A percentile compares a stretch with the other conserved stretches of the same genome.
Conservation (phyloP, 2,797 vertebrate species). For the Pitangus sulphuratus region DNA sequence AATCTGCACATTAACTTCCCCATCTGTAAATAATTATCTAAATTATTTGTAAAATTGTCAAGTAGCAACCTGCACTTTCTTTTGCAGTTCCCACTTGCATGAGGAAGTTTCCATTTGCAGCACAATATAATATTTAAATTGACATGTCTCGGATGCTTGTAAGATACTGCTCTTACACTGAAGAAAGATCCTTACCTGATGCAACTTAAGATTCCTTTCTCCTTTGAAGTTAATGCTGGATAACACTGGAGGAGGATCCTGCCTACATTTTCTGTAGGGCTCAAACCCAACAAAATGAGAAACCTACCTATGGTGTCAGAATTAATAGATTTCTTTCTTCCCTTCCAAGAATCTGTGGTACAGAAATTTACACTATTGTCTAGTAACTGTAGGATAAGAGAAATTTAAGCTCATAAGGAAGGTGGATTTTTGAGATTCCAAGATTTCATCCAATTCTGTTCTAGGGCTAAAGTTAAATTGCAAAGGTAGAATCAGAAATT, state of each 20-base stretch:
- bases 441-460: not conserved
- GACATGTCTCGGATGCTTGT: not conserved
- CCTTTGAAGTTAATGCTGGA: not conserved
- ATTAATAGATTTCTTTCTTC: not conserved
- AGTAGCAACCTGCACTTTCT: not conserved
- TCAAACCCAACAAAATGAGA: not conserved
- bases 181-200: not conserved
- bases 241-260: not conserved
- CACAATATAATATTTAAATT: not conserved
- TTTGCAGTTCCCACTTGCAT: not conserved
- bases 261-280: not conserved
- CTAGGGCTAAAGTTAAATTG: not conserved
- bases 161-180: not conserved
- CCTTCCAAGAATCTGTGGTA: not conserved
- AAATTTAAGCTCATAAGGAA: not conserved
- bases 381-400: not conserved
- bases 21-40: constrained; percentile 30
- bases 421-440: not conserved
- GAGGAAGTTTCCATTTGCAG: not conserved
- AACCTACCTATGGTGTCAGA: not conserved
- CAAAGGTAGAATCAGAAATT: not conserved
- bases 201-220: not conserved
- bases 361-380: not conserved
- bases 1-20: not conserved
- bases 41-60: constrained; percentile 18